A percentile compares a stretch with the other conserved stretches of the same genome.
phyloP scores from a whole-genome alignment of 2,113 vertebrate genomes.

The Ovis canadensis region DNA sequence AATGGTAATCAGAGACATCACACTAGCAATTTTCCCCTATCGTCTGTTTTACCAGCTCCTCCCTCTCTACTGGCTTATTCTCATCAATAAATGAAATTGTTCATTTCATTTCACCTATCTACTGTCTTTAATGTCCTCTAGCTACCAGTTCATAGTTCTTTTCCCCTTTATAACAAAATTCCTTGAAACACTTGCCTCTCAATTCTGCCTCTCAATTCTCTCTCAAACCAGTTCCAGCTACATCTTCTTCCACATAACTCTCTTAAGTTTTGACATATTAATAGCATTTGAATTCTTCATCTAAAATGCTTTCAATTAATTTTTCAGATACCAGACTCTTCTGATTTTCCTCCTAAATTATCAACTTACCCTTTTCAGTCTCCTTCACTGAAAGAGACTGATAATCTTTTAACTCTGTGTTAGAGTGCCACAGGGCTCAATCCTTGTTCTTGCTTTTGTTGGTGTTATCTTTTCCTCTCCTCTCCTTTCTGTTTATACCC shows the following conservation, averaged over 20 bases:
- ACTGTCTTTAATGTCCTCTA: not conserved
- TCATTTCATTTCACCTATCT: not conserved
- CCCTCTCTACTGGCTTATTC: not conserved
- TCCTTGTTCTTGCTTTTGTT: not conserved
- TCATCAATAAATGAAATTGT: not conserved
- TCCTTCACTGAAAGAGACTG: not conserved
- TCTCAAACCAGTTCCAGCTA: not conserved
- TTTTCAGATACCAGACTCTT: not conserved
- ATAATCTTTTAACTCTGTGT: not conserved
- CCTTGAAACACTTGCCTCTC: not conserved
- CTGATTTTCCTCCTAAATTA: not conserved
- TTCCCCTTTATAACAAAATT: not conserved
- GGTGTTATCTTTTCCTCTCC: not conserved
- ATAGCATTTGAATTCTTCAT: not conserved
- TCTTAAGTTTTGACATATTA: not conserved
- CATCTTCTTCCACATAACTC: not conserved
- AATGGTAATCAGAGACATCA: not conserved
- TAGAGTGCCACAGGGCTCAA: not conserved
- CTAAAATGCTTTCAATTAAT: not conserved
- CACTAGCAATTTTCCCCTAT: not conserved
- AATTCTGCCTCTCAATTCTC: not conserved
- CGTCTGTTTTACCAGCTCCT: not conserved
- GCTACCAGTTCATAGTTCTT: not conserved
- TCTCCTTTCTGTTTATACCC: not conserved
- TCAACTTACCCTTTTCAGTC: not conserved